These are phyloP conservation scores for Amiota mariae DNA, from an alignment of 2,888 invertebrate genomes.

Conservation along the genomic window DNA sequence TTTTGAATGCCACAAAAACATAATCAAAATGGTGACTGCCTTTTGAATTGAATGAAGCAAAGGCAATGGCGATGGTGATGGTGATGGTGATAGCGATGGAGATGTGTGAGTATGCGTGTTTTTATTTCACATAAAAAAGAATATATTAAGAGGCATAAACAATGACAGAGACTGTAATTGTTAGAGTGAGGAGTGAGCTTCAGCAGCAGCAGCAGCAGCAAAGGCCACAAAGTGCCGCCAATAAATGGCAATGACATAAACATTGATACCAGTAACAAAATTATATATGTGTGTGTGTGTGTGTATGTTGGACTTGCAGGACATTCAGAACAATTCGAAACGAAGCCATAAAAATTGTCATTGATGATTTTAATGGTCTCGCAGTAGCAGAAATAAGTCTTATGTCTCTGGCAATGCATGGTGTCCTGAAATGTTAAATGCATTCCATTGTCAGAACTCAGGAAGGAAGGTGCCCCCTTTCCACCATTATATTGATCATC, in stretches of 20 bases:
- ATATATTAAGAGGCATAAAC: too few species aligned
- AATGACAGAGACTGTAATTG: too few species aligned
- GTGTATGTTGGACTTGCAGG: not conserved
- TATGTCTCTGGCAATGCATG: not conserved
- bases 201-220: not conserved
- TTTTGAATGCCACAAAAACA: too few species aligned
- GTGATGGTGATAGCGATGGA: not conserved
- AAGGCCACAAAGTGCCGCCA: conserved; percentile 17
- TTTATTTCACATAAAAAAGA: too few species aligned
- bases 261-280: not conserved
- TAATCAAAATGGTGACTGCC: not conserved
- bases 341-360: conserved; percentile 22
- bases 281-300: not conserved
- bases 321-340: not conserved
- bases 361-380: conserved; percentile 30
- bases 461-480: not conserved
- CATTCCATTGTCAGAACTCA: too few species aligned
- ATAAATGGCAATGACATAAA: conserved; percentile 6
- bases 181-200: not conserved
- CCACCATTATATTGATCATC: not conserved
- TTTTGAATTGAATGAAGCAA: not conserved
- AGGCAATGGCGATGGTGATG: too few species aligned
- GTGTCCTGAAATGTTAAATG: not conserved
- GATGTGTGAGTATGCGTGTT: not conserved
- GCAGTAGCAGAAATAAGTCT: conserved; percentile 1